phyloP scores from a whole-genome alignment of 2,888 invertebrate genomes.

The Marasmarcha lunaedactyla region DNA sequence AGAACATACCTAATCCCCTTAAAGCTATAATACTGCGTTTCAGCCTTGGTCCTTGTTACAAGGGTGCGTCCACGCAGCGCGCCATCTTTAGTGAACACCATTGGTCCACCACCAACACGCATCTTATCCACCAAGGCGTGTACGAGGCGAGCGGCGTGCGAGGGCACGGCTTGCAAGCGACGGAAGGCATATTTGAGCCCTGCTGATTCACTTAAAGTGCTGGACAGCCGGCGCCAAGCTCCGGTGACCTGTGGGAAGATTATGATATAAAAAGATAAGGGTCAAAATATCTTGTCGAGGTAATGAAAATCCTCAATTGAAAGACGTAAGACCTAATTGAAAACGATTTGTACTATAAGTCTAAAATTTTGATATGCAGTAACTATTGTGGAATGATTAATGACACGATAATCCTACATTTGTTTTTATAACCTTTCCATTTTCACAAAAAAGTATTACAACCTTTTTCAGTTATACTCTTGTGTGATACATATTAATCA shows the following conservation, averaged over 20 bases:
- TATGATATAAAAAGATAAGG: too few species aligned
- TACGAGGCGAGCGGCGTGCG: conserved; percentile 56
- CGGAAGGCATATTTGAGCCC: conserved; percentile 59
- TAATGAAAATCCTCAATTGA: too few species aligned
- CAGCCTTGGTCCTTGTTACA: conserved; percentile 43
- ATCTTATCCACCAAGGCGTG: conserved; percentile 62
- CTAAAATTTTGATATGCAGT: too few species aligned
- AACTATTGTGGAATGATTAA: too few species aligned
- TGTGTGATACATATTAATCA: too few species aligned
- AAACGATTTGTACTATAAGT: too few species aligned
- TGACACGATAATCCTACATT: too few species aligned
- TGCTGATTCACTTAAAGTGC: conserved; percentile 60
- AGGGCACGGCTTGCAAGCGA: conserved; percentile 55
- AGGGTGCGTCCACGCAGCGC: conserved; percentile 51
- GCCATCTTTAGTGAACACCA: conserved; percentile 46
- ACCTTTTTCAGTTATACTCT: too few species aligned
- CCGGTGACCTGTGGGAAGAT: conserved; percentile 43
- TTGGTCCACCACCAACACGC: conserved; percentile 62
- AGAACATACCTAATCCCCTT: conserved; percentile 54
- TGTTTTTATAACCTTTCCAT: too few species aligned
- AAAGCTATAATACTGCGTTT: conserved; percentile 57
- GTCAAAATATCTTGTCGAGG: too few species aligned
- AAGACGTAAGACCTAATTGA: too few species aligned
- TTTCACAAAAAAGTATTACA: too few species aligned
- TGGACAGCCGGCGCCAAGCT: conserved; percentile 57